Evolutionary conservation across 2,888 invertebrate genomes (phyloP).

Genomic region (Julus scandinavius): DNA sequence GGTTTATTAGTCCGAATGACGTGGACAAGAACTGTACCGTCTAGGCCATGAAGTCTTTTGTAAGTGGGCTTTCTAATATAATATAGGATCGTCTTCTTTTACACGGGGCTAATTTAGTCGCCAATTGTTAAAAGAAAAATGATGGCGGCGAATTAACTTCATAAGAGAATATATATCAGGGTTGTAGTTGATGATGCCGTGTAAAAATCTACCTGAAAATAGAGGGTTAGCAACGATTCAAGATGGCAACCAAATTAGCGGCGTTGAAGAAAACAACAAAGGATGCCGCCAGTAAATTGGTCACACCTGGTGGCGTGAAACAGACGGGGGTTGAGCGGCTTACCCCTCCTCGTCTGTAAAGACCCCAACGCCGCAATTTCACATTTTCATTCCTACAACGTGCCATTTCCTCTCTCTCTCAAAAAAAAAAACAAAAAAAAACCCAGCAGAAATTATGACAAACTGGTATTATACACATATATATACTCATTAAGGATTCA

Average conservation of each 20-base stretch:
- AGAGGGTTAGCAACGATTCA: conserved; percentile 11
- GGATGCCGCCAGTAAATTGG: conserved; percentile 57
- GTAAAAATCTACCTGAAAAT: not conserved
- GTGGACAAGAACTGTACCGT: conserved; percentile 59
- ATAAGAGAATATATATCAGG: not conserved
- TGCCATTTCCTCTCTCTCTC: not conserved
- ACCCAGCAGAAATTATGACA: not conserved
- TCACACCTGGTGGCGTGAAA: conserved; percentile 57
- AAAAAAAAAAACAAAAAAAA: not conserved
- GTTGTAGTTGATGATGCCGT: not conserved
- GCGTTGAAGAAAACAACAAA: conserved; percentile 54
- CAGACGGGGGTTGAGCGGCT: conserved; percentile 49
- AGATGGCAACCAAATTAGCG: conserved; percentile 47
- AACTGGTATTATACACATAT: not conserved
- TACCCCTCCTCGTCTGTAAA: conserved; percentile 16
- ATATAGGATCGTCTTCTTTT: not conserved
- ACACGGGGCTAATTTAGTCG: not conserved
- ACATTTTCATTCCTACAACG: conserved; percentile 53
- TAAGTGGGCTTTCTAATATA: too few species aligned
- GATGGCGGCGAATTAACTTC: conserved; percentile 11
- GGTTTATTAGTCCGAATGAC: too few species aligned
- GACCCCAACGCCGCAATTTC: conserved; percentile 54
- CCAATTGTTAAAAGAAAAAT: conserved; percentile 18
- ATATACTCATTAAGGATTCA: conserved; percentile 2
- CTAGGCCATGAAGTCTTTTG: not conserved